phyloP scores from a whole-genome alignment of 2,888 invertebrate species.

The Thyatira batis region DNA sequence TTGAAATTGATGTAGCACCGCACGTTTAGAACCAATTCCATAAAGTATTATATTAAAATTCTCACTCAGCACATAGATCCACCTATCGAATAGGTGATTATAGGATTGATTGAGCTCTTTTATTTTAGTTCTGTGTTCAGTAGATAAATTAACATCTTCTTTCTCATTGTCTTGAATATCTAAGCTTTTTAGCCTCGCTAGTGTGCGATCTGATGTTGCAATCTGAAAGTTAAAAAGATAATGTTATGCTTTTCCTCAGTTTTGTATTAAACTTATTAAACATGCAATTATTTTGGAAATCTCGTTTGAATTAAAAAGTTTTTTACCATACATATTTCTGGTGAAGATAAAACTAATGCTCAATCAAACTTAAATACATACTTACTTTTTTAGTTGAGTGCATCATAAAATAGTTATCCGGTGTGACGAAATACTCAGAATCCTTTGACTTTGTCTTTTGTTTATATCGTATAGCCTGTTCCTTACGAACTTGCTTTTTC shows the following conservation, averaged over 20 bases:
- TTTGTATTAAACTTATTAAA: background rate
- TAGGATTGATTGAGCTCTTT: conserved; percentile 81
- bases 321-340: too few relatives aligned
- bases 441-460: conserved; percentile 52
- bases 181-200: conserved; percentile 88
- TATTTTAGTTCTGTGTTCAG: conserved; percentile 83
- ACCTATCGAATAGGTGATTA: conserved; percentile 84
- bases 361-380: background rate
- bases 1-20: conserved; percentile 89
- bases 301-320: too few relatives aligned
- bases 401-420: conserved; percentile 87
- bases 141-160: conserved; percentile 83
- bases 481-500: conserved; percentile 51
- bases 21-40: conserved; percentile 95
- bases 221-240: conserved; percentile 57
- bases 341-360: too few relatives aligned
- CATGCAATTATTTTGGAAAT: background rate
- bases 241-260: background rate
- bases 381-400: conserved; percentile 82
- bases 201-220: conserved; percentile 89
- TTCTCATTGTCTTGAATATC: conserved; percentile 80
- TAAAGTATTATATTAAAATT: conserved; percentile 93
- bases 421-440: conserved; percentile 84
- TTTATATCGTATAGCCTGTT: conserved; percentile 42
- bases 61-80: conserved; percentile 89